These are phyloP conservation scores for Synaphobranchus kaupii DNA, from an alignment of 2,797 vertebrate species.

Conservation along the genomic window DNA sequence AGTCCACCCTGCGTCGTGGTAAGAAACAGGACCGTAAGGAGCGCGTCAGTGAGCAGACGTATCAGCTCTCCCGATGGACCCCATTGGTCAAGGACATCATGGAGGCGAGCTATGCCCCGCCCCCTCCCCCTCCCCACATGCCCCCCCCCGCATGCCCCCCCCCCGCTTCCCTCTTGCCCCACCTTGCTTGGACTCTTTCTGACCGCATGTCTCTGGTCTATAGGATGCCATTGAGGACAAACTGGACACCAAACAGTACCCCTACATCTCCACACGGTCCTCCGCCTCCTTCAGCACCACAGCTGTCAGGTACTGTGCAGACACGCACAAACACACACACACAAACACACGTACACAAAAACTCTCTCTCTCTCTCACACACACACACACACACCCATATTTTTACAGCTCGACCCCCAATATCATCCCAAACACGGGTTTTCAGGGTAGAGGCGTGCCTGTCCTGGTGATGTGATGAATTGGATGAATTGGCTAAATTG, in stretches of 20 bases:
- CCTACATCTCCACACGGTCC: conserved; percentile 93
- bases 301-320: conserved; percentile 80
- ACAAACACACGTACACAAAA: not conserved
- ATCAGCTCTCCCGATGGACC: conserved; percentile 97
- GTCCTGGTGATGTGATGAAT: no score
- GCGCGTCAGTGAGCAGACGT: conserved; percentile 93
- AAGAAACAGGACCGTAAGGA: conserved; percentile 95
- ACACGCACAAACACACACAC: not conserved
- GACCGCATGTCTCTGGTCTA: not conserved
- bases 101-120: conserved; percentile 75
- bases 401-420: no score
- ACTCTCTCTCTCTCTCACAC: not conserved
- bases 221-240: conserved; percentile 97
- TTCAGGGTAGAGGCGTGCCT: no score
- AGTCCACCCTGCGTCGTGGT: conserved; percentile 82
- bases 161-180: not conserved
- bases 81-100: conserved; percentile 94
- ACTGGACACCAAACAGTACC: conserved; percentile 92
- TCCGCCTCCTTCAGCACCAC: conserved; percentile 87
- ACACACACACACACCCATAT: not conserved
- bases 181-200: not conserved
- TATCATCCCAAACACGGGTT: no score
- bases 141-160: not conserved
- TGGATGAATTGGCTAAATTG: no score
- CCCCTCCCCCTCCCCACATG: not conserved